Conservation (phyloP, 2,113 vertebrate genomes). For the Paralichthys olivaceus region DNA sequence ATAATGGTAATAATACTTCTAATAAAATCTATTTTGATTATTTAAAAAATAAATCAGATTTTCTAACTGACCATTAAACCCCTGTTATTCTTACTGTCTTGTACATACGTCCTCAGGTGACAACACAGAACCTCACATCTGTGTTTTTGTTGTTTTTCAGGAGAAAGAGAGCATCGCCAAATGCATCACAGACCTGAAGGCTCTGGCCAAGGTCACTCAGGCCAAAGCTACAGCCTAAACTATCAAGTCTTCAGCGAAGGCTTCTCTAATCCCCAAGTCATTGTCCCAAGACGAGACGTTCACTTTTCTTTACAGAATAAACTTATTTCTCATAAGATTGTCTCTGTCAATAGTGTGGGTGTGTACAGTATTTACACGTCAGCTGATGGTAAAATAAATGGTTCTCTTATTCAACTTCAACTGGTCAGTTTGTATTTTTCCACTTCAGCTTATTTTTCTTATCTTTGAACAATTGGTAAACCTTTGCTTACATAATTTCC, state of each 20-base stretch:
- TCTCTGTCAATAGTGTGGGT: slow-evolving; percentile 73
- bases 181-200: slow-evolving; percentile 93
- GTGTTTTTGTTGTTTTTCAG: slow-evolving; percentile 75
- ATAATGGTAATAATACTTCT: no score
- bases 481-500: background rate
- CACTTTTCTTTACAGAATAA: slow-evolving; percentile 74
- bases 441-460: background rate
- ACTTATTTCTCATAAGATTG: slow-evolving; percentile 70
- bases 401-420: slow-evolving; percentile 71
- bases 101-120: no score
- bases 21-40: no score
- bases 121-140: background rate
- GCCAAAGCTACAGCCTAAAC: slow-evolving; percentile 71
- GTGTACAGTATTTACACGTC: slow-evolving; percentile 82
- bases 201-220: slow-evolving; percentile 84
- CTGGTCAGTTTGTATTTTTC: slow-evolving; percentile 27
- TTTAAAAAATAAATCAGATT: no score
- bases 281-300: slow-evolving; percentile 53
- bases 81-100: no score
- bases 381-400: slow-evolving; percentile 77
- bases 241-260: slow-evolving; percentile 42
- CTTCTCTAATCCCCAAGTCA: slow-evolving; percentile 28
- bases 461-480: background rate
- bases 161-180: slow-evolving; percentile 95
- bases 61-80: no score